Evolutionary conservation across 2,888 invertebrate species (phyloP).

Genomic region (Stratiomys singularior): DNA sequence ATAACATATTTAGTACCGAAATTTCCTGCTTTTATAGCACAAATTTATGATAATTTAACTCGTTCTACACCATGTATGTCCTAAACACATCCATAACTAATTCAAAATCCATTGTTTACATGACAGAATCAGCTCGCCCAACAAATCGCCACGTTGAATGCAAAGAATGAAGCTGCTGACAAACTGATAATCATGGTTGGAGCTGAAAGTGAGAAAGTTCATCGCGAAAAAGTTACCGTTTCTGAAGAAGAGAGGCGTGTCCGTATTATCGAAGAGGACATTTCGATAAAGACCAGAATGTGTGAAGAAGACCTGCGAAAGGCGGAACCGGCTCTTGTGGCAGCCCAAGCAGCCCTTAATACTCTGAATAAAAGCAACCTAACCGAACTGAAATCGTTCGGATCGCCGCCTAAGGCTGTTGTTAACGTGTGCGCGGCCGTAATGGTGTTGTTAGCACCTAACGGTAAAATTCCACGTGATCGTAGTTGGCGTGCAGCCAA

Average conservation of each 20-base stretch:
- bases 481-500: constrained; percentile 95
- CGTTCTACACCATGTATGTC: no score
- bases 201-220: constrained; percentile 91
- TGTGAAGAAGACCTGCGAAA: constrained; percentile 91
- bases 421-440: constrained; percentile 89
- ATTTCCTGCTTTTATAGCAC: no score
- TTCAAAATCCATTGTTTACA: no score
- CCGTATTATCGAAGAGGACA: constrained; percentile 88
- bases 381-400: constrained; percentile 94
- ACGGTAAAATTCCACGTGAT: constrained; percentile 90
- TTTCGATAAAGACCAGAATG: constrained; percentile 84
- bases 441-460: constrained; percentile 82
- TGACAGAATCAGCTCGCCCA: constrained; percentile 67
- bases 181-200: constrained; percentile 88
- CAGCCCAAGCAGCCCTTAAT: constrained; percentile 81
- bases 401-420: constrained; percentile 91
- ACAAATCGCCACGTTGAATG: constrained; percentile 85
- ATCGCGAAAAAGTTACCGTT: constrained; percentile 83
- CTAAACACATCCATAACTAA: no score
- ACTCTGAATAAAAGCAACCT: constrained; percentile 96
- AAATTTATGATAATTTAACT: no score
- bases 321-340: constrained; percentile 91
- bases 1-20: no score
- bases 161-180: constrained; percentile 92
- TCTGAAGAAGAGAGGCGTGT: constrained; percentile 92